These are phyloP conservation scores for Lepisosteus osseus DNA, from an alignment of 2,113 vertebrate species.

Conservation along the genomic window DNA sequence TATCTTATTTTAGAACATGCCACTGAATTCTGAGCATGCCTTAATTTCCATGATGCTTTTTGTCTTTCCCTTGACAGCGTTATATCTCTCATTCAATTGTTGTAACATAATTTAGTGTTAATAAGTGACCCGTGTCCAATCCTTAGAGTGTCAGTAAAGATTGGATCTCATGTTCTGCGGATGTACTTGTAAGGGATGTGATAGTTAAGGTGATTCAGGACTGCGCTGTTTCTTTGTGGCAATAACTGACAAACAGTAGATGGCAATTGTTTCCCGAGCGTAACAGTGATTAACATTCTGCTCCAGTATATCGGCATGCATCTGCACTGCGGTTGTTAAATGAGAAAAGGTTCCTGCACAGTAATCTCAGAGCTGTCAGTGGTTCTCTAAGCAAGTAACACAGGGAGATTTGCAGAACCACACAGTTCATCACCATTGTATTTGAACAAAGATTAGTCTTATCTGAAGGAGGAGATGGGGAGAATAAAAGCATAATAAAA, in stretches of 20 bases:
- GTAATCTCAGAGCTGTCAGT: constrained; percentile 33
- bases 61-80: no score
- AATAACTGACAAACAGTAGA: constrained; percentile 30
- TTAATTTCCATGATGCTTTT: no score
- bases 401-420: constrained; percentile 19
- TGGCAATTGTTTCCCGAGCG: constrained; percentile 41
- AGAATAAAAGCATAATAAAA: constrained; percentile 21
- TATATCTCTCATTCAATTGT: neutral
- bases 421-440: constrained; percentile 22
- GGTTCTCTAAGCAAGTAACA: constrained; percentile 21
- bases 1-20: no score
- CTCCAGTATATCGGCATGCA: constrained; percentile 36
- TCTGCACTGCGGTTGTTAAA: constrained; percentile 39
- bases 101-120: neutral
- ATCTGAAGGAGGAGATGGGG: constrained; percentile 19
- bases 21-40: no score
- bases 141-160: neutral
- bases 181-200: neutral
- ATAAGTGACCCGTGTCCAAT: neutral
- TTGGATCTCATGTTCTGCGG: neutral
- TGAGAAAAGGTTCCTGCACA: constrained; percentile 38
- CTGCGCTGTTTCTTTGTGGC: constrained; percentile 36
- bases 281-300: constrained; percentile 49
- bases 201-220: constrained; percentile 30
- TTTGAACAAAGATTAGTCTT: constrained; percentile 27